phyloP scores from a whole-genome alignment of 2,113 vertebrate genomes.

The Aythya baeri region DNA sequence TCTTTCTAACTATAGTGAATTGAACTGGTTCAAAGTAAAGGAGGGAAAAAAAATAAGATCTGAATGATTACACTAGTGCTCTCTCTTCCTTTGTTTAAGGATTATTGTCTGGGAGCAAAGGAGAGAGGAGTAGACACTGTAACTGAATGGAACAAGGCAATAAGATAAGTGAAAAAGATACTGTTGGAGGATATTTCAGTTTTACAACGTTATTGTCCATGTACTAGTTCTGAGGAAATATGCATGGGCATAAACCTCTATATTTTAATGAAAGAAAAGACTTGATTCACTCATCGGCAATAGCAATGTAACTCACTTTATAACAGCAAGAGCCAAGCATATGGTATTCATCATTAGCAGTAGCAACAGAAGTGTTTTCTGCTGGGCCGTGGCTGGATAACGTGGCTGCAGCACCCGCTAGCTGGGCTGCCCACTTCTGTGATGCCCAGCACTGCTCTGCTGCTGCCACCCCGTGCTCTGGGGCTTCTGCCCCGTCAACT shows the following conservation, averaged over 20 bases:
- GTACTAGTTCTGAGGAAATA: not conserved
- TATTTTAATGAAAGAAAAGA: slow-evolving; percentile 47
- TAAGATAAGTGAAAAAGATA: not conserved
- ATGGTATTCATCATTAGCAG: slow-evolving; percentile 81
- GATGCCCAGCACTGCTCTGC: slow-evolving; percentile 21
- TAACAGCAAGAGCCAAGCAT: slow-evolving; percentile 68
- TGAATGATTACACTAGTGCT: not conserved
- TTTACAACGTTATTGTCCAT: not conserved
- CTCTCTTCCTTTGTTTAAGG: not conserved
- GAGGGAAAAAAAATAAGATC: not conserved
- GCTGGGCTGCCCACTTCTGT: slow-evolving; percentile 17
- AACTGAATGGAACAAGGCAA: not conserved
- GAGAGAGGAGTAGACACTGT: not conserved
- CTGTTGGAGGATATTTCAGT: not conserved
- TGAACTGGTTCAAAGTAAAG: not conserved
- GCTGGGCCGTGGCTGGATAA: slow-evolving; percentile 60
- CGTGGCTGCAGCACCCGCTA: not conserved
- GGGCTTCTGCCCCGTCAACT: not conserved
- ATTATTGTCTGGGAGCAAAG: not conserved
- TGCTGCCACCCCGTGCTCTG: not conserved
- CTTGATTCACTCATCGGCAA: slow-evolving; percentile 16
- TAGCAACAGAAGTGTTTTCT: slow-evolving; percentile 70
- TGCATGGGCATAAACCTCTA: not conserved
- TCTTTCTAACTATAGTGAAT: not conserved
- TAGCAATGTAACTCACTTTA: slow-evolving; percentile 31